Base-by-base conservation (phyloP, 2,888 invertebrate species). In the Xanthorhoe spadicearia region DNA sequence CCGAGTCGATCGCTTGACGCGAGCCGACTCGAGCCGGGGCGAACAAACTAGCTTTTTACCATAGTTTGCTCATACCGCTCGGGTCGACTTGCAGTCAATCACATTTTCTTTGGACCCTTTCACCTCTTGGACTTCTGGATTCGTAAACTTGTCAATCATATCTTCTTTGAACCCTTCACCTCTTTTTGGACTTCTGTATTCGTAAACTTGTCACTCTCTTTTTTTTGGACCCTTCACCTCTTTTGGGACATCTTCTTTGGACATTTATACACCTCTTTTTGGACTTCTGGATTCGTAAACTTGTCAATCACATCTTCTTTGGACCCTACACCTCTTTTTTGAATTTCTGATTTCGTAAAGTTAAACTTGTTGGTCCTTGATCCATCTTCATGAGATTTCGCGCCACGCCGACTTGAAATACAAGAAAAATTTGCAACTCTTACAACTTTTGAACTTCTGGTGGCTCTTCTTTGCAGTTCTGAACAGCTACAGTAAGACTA, bases 51-150 rank as follows among this genome's bases (percentile, higher is more conserved):
- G 82, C 79, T 72, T 76, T 72, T 77, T 69, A 76, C 59, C 77
- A 89, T 86, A 93, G 93, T 92, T 92, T 93, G 93, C 87, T 91
- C 93, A 92, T 84, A 83, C 93, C 92, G 93, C 93, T 93, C 93
- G 92, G 93, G 93, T 93, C 83, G 87, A 83, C 87, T 77, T 75
- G 80, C 82, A 76, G 78, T 80, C 87, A 85, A 70, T 76, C 71
- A 32, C 1, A 18, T 46, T 63, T 46, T 50, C 49, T 9, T 43
- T 43, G n/a, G 8, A 6, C 32, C 32, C 8, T 7, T 32, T 6
- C 32, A 32, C 7, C 32, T 32, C 23, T 23, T 23, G 2, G 1
- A 1, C 4, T 23, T 23, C 23, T 23, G n/a, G n/a, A n/a, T n/a
- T 23, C 23, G 23, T 23, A 23, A 23, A 23, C 23, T 23, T 23